Evolutionary conservation across 2,113 vertebrate species (phyloP).

Genomic region (Rissa tridactyla): DNA sequence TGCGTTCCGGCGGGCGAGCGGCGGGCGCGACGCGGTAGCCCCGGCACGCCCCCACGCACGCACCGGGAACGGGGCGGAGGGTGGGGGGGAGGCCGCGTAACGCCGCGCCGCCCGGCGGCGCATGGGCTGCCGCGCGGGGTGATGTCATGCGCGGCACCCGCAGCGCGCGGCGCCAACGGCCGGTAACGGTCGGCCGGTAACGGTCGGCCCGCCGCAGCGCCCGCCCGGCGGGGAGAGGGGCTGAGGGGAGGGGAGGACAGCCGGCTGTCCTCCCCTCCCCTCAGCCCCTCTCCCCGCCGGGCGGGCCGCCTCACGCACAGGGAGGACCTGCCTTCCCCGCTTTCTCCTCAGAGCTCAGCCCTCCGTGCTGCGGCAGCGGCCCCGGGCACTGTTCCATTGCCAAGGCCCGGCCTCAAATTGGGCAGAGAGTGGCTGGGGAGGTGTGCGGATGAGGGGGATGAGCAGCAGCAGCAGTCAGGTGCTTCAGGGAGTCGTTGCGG

Average conservation of each 20-base stretch:
- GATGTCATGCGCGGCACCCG: slow-evolving; percentile 76
- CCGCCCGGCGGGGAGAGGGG: too few species aligned
- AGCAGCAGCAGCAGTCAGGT: too few species aligned
- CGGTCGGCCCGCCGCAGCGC: background rate
- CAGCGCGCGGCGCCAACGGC: background rate
- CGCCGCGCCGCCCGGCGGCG: slow-evolving; percentile 45
- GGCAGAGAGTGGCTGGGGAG: background rate
- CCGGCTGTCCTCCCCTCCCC: too few species aligned
- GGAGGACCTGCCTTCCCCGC: too few species aligned
- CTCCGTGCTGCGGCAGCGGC: background rate
- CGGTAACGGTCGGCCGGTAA: background rate
- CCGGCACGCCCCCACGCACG: background rate
- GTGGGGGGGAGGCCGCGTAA: too few species aligned
- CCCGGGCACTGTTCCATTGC: background rate
- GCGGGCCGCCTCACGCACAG: background rate
- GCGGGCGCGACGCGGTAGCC: background rate
- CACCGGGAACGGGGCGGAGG: background rate
- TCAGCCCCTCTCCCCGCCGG: too few species aligned
- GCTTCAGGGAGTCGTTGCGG: accelerated
- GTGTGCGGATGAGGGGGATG: background rate
- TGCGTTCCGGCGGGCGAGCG: background rate
- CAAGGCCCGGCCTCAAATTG: background rate
- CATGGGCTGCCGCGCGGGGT: slow-evolving; percentile 68
- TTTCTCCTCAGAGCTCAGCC: too few species aligned
- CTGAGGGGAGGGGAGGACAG: too few species aligned